Evolutionary conservation across 2,113 vertebrate genomes (phyloP), one percentile per base, ranked within the genome.

Genomic region (Arenaria interpres): DNA sequence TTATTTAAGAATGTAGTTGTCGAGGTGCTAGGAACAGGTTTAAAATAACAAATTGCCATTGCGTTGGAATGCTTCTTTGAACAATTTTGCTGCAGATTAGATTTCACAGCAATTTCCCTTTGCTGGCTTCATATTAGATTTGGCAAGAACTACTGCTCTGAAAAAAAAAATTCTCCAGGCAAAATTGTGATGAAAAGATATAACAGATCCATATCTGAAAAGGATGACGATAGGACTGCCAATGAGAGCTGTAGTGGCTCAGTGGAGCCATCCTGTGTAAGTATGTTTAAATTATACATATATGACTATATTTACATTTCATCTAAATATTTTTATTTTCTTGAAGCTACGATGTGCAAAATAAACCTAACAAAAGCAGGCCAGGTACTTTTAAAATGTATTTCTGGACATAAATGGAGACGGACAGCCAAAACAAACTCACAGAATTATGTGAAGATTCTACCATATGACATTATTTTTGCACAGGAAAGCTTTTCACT

Each of bases 161-260:
- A 72, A 92, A 89, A 95, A 89, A 95, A 86, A 82, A 71, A 35
- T 24, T 89, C 66, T 87, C 6, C 35, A 68, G 90, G 73, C 69
- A 87, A 95, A 90, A 89, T 33, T 78, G 22, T 88, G 90, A 94
- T 94, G n/a, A 83, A 96, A 85, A 91, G 60, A 89, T 72, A 33
- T 51, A 78, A 86, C 60, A 90, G 76, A 92, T 91, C 25, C n/a
- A 14, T 85, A 91, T 85, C 84, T 95, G 43, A 92, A 53, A 60
- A 71, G 6, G 25, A 62, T 54, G 59, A 46, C 43, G 45, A 60
- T 53, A 75, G 24, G 46, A 66, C 35, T 84, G 43, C 50, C 3
- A 13, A 32, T 63, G 51, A 91, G 8, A 87, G 20, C 45, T 46
- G 32, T 30, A 68, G 39, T 39, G 43, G 64, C 88, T 97, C 92